Conservation (phyloP, 2,888 invertebrate species). For the Noctua janthina region DNA sequence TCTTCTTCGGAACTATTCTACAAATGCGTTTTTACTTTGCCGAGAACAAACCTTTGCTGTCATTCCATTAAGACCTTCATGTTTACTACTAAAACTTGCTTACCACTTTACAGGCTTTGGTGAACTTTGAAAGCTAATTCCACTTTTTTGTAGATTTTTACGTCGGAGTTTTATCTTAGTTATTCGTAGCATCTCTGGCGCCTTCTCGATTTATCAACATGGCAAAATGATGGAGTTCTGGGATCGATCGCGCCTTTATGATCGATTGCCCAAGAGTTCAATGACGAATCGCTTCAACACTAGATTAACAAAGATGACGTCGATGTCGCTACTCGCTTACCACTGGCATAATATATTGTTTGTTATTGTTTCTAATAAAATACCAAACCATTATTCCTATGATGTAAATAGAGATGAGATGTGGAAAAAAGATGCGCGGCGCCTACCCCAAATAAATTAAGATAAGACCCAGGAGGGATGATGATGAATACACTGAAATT, state of each 20-base stretch:
- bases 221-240: background rate
- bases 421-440: background rate
- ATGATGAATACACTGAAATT: background rate
- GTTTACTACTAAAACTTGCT: constrained; percentile 12
- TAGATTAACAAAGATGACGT: background rate
- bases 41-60: background rate
- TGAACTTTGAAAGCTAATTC: constrained; percentile 11
- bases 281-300: background rate
- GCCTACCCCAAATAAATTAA: constrained; percentile 9
- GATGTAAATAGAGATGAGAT: background rate
- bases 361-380: background rate
- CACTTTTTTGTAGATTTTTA: background rate
- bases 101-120: constrained; percentile 5
- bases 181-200: background rate
- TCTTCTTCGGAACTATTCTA: constrained; percentile 23
- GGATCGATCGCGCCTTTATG: background rate
- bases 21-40: constrained; percentile 30
- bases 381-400: background rate
- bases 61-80: constrained; percentile 20
- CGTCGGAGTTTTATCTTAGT: background rate
- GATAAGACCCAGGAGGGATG: background rate
- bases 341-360: background rate
- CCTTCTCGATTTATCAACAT: background rate
- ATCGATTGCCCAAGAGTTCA: background rate
- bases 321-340: background rate